phyloP scores from a whole-genome alignment of 2,888 invertebrate genomes.

The Proisotoma minuta region DNA sequence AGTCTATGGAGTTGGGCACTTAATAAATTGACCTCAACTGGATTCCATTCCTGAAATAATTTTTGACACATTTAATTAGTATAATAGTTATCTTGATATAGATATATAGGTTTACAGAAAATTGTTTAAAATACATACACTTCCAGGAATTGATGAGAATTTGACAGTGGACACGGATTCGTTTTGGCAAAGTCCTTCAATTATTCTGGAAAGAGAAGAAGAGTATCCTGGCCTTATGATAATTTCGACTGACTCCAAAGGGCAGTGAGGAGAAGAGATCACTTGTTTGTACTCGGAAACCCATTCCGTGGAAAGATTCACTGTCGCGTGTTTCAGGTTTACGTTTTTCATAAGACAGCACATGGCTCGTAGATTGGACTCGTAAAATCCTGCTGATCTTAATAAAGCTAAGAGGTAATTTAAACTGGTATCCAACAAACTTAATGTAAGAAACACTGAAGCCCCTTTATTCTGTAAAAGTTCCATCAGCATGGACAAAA shows the following conservation, averaged over 20 bases:
- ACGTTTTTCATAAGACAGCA: conserved; percentile 54
- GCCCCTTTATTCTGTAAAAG: conserved; percentile 55
- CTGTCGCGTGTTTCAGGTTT: conserved; percentile 47
- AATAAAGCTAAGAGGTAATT: conserved; percentile 55
- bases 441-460: conserved; percentile 55
- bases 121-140: too few species aligned
- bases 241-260: conserved; percentile 47
- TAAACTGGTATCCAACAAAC: conserved; percentile 54
- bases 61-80: too few species aligned
- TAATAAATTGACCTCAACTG: conserved; percentile 53
- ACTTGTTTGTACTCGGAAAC: conserved; percentile 46
- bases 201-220: conserved; percentile 31
- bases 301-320: conserved; percentile 44
- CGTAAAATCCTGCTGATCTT: conserved; percentile 56
- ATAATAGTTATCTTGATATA: too few species aligned
- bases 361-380: conserved; percentile 56
- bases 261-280: conserved; percentile 47
- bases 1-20: conserved; percentile 43
- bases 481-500: conserved; percentile 54
- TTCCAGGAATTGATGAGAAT: conserved; percentile 51
- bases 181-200: conserved; percentile 52
- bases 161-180: conserved; percentile 56
- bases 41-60: too few species aligned
- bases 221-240: conserved; percentile 47
- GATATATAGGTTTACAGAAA: too few species aligned